Base-by-base conservation (phyloP, 2,797 vertebrate genomes). In the Muraenolepis orangiensis region DNA sequence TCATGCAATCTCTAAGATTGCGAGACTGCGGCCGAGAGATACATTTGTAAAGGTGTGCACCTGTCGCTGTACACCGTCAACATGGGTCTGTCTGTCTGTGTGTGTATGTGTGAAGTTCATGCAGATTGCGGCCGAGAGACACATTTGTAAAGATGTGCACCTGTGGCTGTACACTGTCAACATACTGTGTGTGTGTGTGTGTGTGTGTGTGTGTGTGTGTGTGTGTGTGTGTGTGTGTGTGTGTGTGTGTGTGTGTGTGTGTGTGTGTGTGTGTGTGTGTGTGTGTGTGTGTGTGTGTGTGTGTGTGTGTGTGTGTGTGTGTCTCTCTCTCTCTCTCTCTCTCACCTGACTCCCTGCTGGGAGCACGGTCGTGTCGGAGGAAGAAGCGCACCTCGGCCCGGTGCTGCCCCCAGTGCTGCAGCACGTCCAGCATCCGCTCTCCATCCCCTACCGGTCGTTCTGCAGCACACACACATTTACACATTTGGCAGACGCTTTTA, bases 351-450 rank as follows among this genome's bases (percentile, higher is more conserved):
- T 96, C 96, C 70, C 94, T 86, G 84, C 87, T 87, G 0, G 95
- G 94, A 2, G 94, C 85, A 31, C 92, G 91, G 3, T 97, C 96
- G 1, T 98, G 97, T 8, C 98, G 96, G 73, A 99, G 92, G 73
- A 97, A 99, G 92, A 99, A 99, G 3, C 94, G 95, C 79, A 98
- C 96, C 80, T 99, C 98, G 0, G 86, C 86, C 78, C 93, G 92
- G 91, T 96, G 95, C 74, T 94, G 93, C 20, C 96, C 96, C 90
- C 95, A 96, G 72, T 94, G 90, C 76, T 98, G 97, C 85, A 99
- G 91, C 68, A 98, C 77, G 76, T 99, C 97, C 85, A 97, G 89
- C 96, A 99, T 97, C 75, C 94, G 94, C 77, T 99, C 98, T 0
- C 90, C 94, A 0, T 97, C 95, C 0, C 94, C 95, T 57, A 99